Conservation (phyloP, 2,113 vertebrate species). For the Reinhardtius hippoglossoides region DNA sequence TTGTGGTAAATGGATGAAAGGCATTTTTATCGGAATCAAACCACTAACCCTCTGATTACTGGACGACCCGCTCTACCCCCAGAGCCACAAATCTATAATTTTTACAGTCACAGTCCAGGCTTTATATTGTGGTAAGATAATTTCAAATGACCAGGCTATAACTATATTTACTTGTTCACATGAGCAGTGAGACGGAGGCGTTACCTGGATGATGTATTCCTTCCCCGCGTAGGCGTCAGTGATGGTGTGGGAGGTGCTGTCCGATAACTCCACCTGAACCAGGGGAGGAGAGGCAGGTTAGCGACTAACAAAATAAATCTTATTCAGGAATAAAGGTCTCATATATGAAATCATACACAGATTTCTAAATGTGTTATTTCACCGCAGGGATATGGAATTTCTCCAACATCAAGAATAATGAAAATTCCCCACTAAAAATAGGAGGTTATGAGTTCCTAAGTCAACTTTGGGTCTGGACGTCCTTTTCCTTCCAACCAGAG, state of each 20-base stretch:
- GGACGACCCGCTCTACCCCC: too few species aligned
- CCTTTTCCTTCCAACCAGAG: slow-evolving; percentile 11
- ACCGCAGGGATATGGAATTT: slow-evolving; percentile 6
- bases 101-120: too few species aligned
- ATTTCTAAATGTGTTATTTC: background rate
- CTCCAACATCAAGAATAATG: slow-evolving; percentile 37
- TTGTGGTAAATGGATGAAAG: too few species aligned
- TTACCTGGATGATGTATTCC: slow-evolving; percentile 96
- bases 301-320: background rate
- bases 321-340: background rate
- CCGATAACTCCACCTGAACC: slow-evolving; percentile 92
- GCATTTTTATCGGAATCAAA: too few species aligned
- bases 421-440: slow-evolving; percentile 21
- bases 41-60: too few species aligned
- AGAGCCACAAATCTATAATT: too few species aligned
- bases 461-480: slow-evolving; percentile 40
- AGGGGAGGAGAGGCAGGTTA: slow-evolving; percentile 13
- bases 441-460: slow-evolving; percentile 24
- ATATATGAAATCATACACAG: background rate
- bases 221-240: slow-evolving; percentile 94
- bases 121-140: background rate
- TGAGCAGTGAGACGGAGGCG: background rate
- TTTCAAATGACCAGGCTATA: background rate
- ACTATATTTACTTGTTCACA: background rate
- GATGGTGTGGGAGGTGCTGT: slow-evolving; percentile 94